These are phyloP conservation scores for Chelonoidis abingdonii DNA, from an alignment of 2,113 vertebrate genomes.

Conservation along the genomic window DNA sequence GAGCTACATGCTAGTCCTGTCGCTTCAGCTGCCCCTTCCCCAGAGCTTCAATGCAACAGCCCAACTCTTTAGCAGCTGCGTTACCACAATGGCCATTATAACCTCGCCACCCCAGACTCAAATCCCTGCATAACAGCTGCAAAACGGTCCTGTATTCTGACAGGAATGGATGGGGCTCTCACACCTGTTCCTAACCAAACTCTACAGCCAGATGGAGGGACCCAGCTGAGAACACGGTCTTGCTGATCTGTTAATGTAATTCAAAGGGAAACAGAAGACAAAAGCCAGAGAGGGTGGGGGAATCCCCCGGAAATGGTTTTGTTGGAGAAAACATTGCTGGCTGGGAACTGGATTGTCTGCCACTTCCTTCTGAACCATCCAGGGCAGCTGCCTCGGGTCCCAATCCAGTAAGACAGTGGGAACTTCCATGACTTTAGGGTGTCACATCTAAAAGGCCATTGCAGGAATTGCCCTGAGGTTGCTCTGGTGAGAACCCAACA, in stretches of 20 bases:
- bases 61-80: not conserved
- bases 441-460: not conserved
- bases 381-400: conserved; percentile 3
- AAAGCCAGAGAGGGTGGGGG: conserved; percentile 2
- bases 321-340: not conserved
- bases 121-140: not conserved
- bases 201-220: not conserved
- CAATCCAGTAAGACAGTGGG: not conserved
- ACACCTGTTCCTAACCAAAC: not conserved
- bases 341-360: not conserved
- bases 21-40: not conserved
- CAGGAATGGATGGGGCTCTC: not conserved
- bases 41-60: not conserved
- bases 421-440: not conserved
- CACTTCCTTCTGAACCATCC: not conserved
- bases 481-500: not conserved
- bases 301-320: conserved; percentile 24
- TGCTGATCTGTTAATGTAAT: not conserved
- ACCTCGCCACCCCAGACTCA: not conserved
- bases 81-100: not conserved
- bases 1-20: not conserved
- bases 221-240: not conserved
- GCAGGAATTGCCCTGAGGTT: not conserved
- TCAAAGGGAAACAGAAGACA: not conserved
- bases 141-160: not conserved